phyloP scores from a whole-genome alignment of 2,113 vertebrate species.

The Sakesphorus luctuosus region DNA sequence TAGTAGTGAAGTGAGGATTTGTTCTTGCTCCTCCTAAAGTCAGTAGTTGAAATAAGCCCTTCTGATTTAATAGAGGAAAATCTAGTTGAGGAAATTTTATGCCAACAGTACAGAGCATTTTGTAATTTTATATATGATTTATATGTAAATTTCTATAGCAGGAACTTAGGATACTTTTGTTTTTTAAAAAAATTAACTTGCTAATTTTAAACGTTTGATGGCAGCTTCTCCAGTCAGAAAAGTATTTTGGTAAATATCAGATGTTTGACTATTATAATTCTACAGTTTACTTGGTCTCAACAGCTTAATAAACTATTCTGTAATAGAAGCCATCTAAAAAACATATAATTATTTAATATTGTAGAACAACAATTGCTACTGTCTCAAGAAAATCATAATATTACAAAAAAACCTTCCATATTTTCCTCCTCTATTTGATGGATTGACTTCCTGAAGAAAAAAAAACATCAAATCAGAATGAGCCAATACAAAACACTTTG shows the following conservation, averaged over 20 bases:
- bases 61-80: background rate
- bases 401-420: background rate
- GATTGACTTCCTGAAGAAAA: background rate
- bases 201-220: background rate
- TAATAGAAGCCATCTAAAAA: background rate
- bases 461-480: background rate
- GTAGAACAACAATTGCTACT: background rate
- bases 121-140: background rate
- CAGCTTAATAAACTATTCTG: background rate
- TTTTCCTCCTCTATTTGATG: background rate
- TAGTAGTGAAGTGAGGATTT: background rate
- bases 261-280: background rate
- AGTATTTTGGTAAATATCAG: background rate
- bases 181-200: background rate
- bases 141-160: background rate
- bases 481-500: background rate
- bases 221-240: background rate
- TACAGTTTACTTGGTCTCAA: background rate
- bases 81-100: background rate
- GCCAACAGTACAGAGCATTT: background rate
- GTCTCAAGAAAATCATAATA: background rate
- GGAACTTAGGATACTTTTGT: background rate
- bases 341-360: background rate
- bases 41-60: background rate
- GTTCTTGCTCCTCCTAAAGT: background rate